Evolutionary conservation across 1,140 invertebrate species (phyloP).

Genomic region (Eumeta japonica): DNA sequence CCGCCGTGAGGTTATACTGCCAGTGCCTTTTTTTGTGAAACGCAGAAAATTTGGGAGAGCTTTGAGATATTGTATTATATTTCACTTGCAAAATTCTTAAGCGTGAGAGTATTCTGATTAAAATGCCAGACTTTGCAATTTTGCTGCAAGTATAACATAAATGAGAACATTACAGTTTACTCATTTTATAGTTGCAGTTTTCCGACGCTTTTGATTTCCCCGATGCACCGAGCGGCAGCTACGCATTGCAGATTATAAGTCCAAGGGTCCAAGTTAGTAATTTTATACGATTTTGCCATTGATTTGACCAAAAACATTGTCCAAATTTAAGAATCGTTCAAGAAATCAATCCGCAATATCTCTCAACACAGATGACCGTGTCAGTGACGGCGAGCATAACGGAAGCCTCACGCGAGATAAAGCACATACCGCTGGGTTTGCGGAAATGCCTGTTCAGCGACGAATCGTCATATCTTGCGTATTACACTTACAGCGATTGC

Average conservation of each 20-base stretch:
- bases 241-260: slow-evolving; percentile 40
- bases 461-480: slow-evolving; percentile 38
- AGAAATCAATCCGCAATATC: neutral
- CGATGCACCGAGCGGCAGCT: slow-evolving; percentile 50
- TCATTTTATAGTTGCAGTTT: slow-evolving; percentile 42
- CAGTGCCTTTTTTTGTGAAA: too few species aligned
- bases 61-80: too few species aligned
- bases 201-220: slow-evolving; percentile 52
- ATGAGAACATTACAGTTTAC: too few species aligned
- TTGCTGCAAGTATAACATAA: too few species aligned
- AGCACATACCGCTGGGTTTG: slow-evolving; percentile 31
- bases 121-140: too few species aligned
- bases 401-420: slow-evolving; percentile 44
- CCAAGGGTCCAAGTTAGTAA: slow-evolving; percentile 34
- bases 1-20: too few species aligned
- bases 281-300: neutral
- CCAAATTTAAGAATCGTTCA: neutral
- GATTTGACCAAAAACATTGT: neutral
- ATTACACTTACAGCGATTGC: slow-evolving; percentile 54
- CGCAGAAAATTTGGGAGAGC: too few species aligned
- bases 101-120: too few species aligned
- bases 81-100: too few species aligned
- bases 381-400: slow-evolving; percentile 37
- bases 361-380: slow-evolving; percentile 36
- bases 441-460: slow-evolving; percentile 50